Percentiles rank a stretch among this genome's conserved stretches.
Evolutionary conservation across 2,888 invertebrate species (phyloP).

Genomic region (Tenthredo scrophulariae): DNA sequence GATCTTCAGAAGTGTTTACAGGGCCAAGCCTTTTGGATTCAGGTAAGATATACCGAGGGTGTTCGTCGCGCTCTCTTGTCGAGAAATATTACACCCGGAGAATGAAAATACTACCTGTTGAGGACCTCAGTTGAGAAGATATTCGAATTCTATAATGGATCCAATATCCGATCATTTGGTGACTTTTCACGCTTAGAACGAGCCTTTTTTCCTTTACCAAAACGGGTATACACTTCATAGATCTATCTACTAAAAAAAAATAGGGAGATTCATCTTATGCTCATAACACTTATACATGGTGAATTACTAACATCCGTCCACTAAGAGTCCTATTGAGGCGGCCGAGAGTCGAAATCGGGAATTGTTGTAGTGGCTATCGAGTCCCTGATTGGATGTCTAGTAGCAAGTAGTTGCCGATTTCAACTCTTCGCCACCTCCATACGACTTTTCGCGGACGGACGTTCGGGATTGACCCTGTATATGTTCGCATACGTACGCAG

Average conservation of each 20-base stretch:
- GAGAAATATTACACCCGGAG: not conserved
- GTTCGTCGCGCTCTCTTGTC: not conserved
- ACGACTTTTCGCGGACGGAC: not conserved
- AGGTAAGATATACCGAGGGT: constrained; percentile 74
- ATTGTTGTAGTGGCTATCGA: too few relatives aligned
- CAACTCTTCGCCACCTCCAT: too few relatives aligned
- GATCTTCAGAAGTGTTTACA: constrained; percentile 92
- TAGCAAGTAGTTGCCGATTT: too few relatives aligned
- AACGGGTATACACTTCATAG: not conserved
- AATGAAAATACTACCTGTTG: not conserved
- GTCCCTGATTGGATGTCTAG: too few relatives aligned
- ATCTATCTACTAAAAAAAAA: too few relatives aligned
- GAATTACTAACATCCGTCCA: too few relatives aligned
- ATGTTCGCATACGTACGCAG: constrained; percentile 74
- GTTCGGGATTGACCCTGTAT: too few relatives aligned
- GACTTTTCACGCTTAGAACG: not conserved
- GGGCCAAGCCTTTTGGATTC: constrained; percentile 93
- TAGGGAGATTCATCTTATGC: not conserved
- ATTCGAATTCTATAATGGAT: constrained; percentile 21
- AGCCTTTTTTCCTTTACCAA: not conserved
- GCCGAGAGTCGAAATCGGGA: too few relatives aligned
- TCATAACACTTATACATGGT: not conserved
- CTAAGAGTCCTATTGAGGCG: too few relatives aligned
- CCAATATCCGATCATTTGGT: not conserved
- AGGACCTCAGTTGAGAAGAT: not conserved